Evolutionary conservation across 53 echinoderm and acorn worm genomes (phyloP), one percentile per base, ranked within the genome.

Genomic region (Antedon mediterranea): DNA sequence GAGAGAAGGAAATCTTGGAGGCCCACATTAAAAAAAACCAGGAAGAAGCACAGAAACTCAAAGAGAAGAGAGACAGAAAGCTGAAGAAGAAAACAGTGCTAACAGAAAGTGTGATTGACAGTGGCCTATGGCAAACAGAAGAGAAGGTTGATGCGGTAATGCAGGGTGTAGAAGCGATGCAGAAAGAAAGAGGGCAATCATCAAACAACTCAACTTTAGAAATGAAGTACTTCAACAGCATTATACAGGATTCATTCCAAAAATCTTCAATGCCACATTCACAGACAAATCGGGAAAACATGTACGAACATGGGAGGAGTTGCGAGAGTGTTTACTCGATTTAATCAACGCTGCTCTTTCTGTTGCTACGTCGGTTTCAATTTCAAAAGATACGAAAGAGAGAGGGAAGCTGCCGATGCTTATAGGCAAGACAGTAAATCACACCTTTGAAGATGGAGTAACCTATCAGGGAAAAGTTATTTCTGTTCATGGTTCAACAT

Each of bases 361-460:
- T 27, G 33, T 72, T 31, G 34, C 72, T 9, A 34, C 74, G 27
- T 32, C 77, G 3, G 73, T 18, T 26, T 33, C 71, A 73, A 37
- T 80, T 74, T 72, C 81, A 32, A 73, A 74, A 72, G 33, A 80
- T 37, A 26, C 23, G 23, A 73, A 74, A 33, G 81, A 80, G 34
- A 32, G 28, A 74, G 81, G 73, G 30, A 73, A 80, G n/a, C 29
- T 34, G 28, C 81, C 32, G 28, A 26, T 80, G 23, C 72, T 80
- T n/a, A 73, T 34, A 28, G 81, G 81, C 18, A 80, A 80, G 73
- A 31, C 27, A 28, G 34, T 80, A 32, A 32, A 73, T 33, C 81
- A 80, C 9, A 80, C 15, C 72, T 80, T 74, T 72, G 34, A 31
- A 32, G 81, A 80, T 73, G 81, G 74, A n/a, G 34, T 32, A 30